A percentile compares a stretch with the other conserved stretches of the same genome.
Evolutionary conservation across 1,140 invertebrate species (phyloP).

Genomic region (Bathynomus jamesi): DNA sequence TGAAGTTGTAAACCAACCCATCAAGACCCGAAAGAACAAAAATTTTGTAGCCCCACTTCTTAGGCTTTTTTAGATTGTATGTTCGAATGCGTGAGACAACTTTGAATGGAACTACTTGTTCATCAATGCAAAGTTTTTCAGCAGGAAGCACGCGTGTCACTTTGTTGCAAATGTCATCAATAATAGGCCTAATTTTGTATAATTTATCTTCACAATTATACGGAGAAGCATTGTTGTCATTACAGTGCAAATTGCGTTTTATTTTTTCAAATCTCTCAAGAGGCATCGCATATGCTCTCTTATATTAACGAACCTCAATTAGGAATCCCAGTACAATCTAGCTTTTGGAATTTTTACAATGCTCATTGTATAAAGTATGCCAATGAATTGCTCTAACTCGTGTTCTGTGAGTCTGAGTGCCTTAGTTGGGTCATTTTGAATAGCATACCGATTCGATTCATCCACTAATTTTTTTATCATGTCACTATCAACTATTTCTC

Average conservation of each 20-base stretch:
- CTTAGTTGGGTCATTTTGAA: conserved; percentile 22
- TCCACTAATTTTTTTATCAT: conserved; percentile 15
- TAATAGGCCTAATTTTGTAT: not conserved
- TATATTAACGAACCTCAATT: conserved; percentile 15
- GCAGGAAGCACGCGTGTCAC: not conserved
- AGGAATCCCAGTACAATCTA: conserved; percentile 13
- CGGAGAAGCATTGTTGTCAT: conserved; percentile 6
- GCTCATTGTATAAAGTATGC: conserved; percentile 18
- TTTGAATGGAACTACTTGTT: conserved; percentile 37
- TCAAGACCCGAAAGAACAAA: conserved; percentile 22
- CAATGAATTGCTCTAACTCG: conserved; percentile 24
- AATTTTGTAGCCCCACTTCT: no score
- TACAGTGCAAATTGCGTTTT: conserved; percentile 17
- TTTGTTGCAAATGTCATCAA: not conserved
- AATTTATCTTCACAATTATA: not conserved
- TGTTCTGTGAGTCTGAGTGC: conserved; percentile 11
- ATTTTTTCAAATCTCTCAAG: conserved; percentile 16
- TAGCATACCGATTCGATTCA: conserved; percentile 19
- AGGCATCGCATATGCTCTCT: conserved; percentile 18
- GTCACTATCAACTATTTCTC: conserved; percentile 12
- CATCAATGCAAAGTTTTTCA: conserved; percentile 18
- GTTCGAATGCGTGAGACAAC: conserved; percentile 23
- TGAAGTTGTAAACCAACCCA: conserved; percentile 28
- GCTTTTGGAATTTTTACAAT: conserved; percentile 20
- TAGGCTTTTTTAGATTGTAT: conserved; percentile 35